Evolutionary conservation across 1,140 invertebrate genomes (phyloP).

Genomic region (Heliconius eleuchia): DNA sequence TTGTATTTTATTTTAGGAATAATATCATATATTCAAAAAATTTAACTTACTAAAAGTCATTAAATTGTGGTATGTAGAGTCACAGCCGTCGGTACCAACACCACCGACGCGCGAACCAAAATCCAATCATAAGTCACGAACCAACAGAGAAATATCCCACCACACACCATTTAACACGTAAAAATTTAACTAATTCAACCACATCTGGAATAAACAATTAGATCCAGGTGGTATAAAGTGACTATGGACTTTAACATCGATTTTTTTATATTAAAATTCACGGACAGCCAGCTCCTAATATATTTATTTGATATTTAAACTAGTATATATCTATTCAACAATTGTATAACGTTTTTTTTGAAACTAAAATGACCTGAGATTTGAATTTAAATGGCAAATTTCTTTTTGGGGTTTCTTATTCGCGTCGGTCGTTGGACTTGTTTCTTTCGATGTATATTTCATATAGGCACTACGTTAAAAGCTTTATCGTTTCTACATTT

Average conservation of each 20-base stretch:
- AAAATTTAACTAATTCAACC: conserved; percentile 1
- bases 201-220: background rate
- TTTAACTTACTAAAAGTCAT: no score
- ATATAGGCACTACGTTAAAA: conserved; percentile 43
- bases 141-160: background rate
- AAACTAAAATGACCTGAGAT: conserved; percentile 39
- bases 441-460: conserved; percentile 39
- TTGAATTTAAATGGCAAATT: conserved; percentile 68
- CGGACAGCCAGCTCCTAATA: background rate
- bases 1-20: no score
- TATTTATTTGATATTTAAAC: conserved; percentile 7
- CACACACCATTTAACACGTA: background rate
- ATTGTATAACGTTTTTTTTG: background rate
- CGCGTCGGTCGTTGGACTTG: conserved; percentile 59
- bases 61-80: no score
- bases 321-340: conserved; percentile 16
- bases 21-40: no score
- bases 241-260: background rate
- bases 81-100: conserved; percentile 41
- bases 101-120: conserved; percentile 42
- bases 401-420: conserved; percentile 46
- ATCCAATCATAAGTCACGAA: background rate
- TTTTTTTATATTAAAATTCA: conserved; percentile 45
- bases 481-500: conserved; percentile 21
- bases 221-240: background rate